Evolutionary conservation across 2,797 vertebrate genomes (phyloP).

Genomic region (Nannoperca obscura): DNA sequence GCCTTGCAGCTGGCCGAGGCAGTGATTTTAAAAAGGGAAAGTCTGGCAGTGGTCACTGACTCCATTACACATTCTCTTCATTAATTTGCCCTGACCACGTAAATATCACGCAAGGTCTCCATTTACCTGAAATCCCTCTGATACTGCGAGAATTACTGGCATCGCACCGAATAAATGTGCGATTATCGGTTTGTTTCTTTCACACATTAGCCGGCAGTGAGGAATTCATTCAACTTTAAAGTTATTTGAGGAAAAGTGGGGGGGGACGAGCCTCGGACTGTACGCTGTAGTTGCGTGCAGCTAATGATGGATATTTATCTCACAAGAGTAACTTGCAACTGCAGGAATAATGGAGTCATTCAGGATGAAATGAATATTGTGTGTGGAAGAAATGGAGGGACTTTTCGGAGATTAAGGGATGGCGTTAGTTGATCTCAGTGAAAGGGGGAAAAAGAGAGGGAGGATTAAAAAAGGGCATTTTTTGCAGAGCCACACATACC

Average conservation of each 20-base stretch:
- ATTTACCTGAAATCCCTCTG: constrained; percentile 14
- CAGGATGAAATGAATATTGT: constrained; percentile 8
- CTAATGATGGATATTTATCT: constrained; percentile 31
- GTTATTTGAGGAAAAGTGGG: constrained; percentile 49
- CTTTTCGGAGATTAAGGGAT: constrained; percentile 33
- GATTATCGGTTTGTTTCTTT: neutral
- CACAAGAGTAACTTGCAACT: neutral
- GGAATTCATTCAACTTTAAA: constrained; percentile 45
- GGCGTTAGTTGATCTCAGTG: constrained; percentile 11
- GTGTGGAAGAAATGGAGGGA: constrained; percentile 24
- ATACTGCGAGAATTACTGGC: neutral
- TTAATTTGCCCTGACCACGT: constrained; percentile 71
- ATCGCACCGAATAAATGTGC: neutral
- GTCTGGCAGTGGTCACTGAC: constrained; percentile 74
- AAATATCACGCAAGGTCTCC: constrained; percentile 47
- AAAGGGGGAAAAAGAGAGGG: neutral
- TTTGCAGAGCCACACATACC: constrained; percentile 11
- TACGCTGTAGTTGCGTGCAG: constrained; percentile 16
- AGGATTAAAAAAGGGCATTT: neutral
- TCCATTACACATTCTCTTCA: constrained; percentile 75
- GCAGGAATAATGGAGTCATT: constrained; percentile 4
- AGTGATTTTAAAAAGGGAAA: constrained; percentile 69
- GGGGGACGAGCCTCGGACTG: constrained; percentile 18
- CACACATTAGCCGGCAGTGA: neutral
- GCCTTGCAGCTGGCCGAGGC: constrained; percentile 50